A percentile compares a stretch with the other conserved stretches of the same genome.
These are phyloP conservation scores for Blennius ocellaris DNA, from an alignment of 2,113 vertebrate genomes.

Conservation along the genomic window DNA sequence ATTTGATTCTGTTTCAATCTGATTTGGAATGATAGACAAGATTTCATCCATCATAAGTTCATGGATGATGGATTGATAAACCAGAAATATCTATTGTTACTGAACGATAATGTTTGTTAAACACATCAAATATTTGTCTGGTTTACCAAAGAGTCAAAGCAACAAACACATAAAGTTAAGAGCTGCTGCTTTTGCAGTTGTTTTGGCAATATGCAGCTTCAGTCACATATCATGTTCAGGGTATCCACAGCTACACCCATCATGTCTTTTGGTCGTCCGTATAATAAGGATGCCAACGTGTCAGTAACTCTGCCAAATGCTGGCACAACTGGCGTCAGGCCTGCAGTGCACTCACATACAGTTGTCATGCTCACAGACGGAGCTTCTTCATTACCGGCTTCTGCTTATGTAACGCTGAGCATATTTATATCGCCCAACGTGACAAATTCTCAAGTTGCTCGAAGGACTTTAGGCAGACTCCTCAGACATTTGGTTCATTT, in stretches of 20 bases:
- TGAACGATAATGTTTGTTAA: too few relatives aligned
- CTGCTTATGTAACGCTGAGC: constrained; percentile 12
- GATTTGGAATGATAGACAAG: too few relatives aligned
- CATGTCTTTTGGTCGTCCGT: not conserved
- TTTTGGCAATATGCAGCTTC: not conserved
- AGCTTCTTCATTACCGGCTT: constrained; percentile 17
- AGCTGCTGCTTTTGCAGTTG: not conserved
- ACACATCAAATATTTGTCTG: too few relatives aligned
- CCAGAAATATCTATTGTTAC: too few relatives aligned
- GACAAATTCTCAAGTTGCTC: constrained; percentile 3
- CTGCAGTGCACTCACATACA: not conserved
- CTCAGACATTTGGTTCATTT: not conserved
- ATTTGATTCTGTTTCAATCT: too few relatives aligned
- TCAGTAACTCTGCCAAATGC: not conserved
- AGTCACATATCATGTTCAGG: not conserved
- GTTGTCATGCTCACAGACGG: constrained; percentile 3
- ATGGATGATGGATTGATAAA: too few relatives aligned
- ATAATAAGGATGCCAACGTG: not conserved
- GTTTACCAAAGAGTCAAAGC: too few relatives aligned
- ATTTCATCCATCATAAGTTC: too few relatives aligned
- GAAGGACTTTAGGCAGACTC: constrained; percentile 3
- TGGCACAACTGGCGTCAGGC: constrained; percentile 7
- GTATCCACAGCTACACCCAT: not conserved
- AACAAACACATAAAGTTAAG: too few relatives aligned
- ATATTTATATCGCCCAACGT: constrained; percentile 14